Base-by-base conservation (phyloP, 1,140 invertebrate genomes). In the Anoplophora glabripennis region DNA sequence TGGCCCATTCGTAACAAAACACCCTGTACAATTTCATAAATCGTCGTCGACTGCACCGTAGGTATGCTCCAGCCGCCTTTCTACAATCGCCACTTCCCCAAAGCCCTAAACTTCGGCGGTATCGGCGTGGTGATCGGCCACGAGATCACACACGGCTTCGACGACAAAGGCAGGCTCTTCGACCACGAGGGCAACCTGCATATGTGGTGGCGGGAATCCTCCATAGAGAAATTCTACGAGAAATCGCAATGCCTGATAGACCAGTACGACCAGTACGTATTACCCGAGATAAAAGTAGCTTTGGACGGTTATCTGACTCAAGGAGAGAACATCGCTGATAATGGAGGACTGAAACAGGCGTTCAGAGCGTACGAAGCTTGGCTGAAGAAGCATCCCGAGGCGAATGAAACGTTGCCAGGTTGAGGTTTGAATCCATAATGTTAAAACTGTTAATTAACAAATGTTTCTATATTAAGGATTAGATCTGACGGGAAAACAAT, bases 1-100 rank as follows among this genome's bases (percentile, higher is more conserved):
- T n/a, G n/a, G n/a, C n/a, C n/a, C n/a, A n/a, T n/a, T n/a, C n/a
- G n/a, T n/a, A n/a, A n/a, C n/a, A n/a, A n/a, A n/a, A n/a, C n/a
- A n/a, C n/a, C n/a, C n/a, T n/a, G n/a, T n/a, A n/a, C n/a, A n/a
- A n/a, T n/a, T n/a, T n/a, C n/a, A n/a, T 28, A 28, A 28, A 28
- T 5, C 21, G 5, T 28, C 5, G 3, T 5, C 21, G 5, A 45
- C 15, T 14, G 21, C 21, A 10, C 21, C 21, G 10, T 38, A 63
- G 94, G 92, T 0, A 95, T 96, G 65, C 75, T 96, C 4, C 93
- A 96, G 72, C 92, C 93, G 4, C 89, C 92, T 0, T 95, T 96
- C 76, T 94, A 94, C 74, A 89, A 90, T 66, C 81, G 87, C 55
- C 81, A 89, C 69, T 93, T 92, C 66, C 90, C 91, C 14, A 80